Conservation (phyloP, 2,113 vertebrate genomes). For the Macroglossus sobrinus region DNA sequence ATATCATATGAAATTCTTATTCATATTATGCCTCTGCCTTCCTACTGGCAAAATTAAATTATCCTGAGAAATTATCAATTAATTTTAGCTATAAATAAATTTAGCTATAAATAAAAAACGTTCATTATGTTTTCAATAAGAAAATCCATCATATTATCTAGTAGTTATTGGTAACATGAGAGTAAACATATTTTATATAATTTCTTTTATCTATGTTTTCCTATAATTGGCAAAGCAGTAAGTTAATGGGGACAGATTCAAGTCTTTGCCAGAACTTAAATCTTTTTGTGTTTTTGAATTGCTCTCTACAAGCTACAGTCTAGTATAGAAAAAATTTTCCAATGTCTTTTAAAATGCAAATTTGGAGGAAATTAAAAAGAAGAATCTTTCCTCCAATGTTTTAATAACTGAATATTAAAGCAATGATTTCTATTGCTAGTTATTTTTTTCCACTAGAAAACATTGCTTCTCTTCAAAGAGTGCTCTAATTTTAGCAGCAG, state of each 20-base stretch:
- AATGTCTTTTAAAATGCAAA: not conserved
- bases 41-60: not conserved
- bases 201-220: not conserved
- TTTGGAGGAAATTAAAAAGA: not conserved
- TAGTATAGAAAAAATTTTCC: not conserved
- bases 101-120: not conserved
- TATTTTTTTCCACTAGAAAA: not conserved
- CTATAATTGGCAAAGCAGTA: not conserved
- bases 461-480: constrained; percentile 25
- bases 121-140: not conserved
- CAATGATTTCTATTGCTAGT: not conserved
- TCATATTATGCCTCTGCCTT: not conserved
- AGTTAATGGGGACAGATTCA: not conserved
- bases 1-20: no score
- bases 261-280: not conserved
- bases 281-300: not conserved
- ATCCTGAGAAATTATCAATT: not conserved
- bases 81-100: not conserved
- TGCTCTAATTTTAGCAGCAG: constrained; percentile 54
- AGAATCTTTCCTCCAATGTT: not conserved
- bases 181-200: not conserved
- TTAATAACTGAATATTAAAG: constrained; percentile 25
- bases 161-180: not conserved
- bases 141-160: not conserved
- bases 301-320: not conserved